These are phyloP conservation scores for Coracopsis vasa DNA, from an alignment of 2,113 vertebrate species.

Conservation along the genomic window DNA sequence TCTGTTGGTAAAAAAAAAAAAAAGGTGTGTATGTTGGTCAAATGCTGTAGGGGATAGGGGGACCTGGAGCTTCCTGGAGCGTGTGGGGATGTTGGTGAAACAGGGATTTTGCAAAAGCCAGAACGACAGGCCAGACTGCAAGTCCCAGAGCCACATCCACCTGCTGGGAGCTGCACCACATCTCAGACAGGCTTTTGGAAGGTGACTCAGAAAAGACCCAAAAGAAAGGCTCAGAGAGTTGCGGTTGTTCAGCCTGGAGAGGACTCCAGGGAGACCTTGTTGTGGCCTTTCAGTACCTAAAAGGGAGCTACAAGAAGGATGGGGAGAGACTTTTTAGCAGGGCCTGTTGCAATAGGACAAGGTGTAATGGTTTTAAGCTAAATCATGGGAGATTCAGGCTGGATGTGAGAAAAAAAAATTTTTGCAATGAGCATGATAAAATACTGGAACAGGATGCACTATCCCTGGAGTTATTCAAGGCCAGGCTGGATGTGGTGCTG, in stretches of 20 bases:
- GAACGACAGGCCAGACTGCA: neutral
- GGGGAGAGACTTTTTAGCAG: neutral
- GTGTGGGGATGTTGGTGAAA: fast-evolving
- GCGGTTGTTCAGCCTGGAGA: neutral
- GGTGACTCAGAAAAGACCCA: neutral
- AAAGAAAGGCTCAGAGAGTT: neutral
- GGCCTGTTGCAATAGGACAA: neutral
- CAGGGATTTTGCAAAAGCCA: neutral
- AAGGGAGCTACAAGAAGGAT: neutral
- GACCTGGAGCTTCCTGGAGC: neutral
- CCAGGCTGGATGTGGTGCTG: neutral
- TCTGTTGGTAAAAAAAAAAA: neutral
- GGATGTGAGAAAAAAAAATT: neutral
- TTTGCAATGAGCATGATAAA: neutral
- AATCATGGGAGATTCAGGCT: neutral
- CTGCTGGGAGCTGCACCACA: neutral
- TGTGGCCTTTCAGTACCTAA: neutral
- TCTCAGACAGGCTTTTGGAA: neutral
- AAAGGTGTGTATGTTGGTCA: fast-evolving
- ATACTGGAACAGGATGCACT: neutral
- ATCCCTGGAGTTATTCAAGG: neutral
- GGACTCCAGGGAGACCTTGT: neutral
- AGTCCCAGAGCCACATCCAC: neutral
- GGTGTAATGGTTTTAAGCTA: neutral
- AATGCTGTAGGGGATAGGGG: neutral